Evolutionary conservation across 2,113 vertebrate species (phyloP), one percentile per base, ranked within the genome.

Genomic region (Cottus gobio): DNA sequence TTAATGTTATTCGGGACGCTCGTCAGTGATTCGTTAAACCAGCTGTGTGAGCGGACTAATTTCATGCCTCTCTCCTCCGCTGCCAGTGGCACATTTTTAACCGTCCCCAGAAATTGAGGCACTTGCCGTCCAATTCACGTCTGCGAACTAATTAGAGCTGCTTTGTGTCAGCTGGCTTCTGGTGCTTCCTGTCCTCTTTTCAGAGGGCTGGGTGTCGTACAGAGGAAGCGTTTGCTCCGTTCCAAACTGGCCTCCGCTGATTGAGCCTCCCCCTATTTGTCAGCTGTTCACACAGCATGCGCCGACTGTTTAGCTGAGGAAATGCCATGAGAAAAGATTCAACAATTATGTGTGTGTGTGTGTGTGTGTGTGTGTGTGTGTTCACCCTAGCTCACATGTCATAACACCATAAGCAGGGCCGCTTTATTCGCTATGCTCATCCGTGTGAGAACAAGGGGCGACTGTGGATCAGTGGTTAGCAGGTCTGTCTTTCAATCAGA

Each of bases 101-200:
- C 77, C 30, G 61, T 84, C 78, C 78, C 20, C 44, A 62, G n/a
- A 84, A 87, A 85, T 30, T 4, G 54, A 84, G 82, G 18, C 67
- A 65, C 71, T 85, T 71, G 63, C 58, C 75, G 60, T 77, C 71
- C 70, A 79, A 39, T 82, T 91, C 86, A 85, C 85, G 71, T 88
- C 76, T 71, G 87, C 80, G 75, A 85, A 82, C 89, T 87, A 89
- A 90, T 90, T 89, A 87, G 70, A 64, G 61, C 71, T 71, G 30
- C 74, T 73, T 79, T 85, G 83, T 89, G 82, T 70, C 80, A 61
- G 50, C 34, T 85, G 82, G 80, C 77, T 64, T 39, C 24, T 48
- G 31, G 34, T 63, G 4, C 58, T 70, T 24, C 34, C 22, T 56
- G 46, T 31, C 16, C 30, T 5, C 13, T 56, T 72, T 76, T 48